Conservation (phyloP, 1,140 invertebrate species). For the Drosophila bocqueti region DNA sequence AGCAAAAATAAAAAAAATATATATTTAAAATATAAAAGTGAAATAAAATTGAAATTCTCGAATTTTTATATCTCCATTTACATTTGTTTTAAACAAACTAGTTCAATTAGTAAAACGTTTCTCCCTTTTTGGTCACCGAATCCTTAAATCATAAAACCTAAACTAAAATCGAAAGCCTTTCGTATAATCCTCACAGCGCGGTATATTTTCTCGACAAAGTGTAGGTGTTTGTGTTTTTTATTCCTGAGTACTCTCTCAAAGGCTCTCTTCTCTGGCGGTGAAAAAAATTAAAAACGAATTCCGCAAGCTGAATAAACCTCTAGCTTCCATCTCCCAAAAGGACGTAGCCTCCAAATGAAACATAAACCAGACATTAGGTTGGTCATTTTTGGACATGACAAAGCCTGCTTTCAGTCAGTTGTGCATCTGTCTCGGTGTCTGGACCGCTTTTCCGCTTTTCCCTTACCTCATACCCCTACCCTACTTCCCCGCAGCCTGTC, state of each 20-base stretch:
- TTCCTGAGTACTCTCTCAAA: background rate
- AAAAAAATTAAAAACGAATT: background rate
- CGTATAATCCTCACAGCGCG: background rate
- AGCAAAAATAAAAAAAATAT: too few relatives aligned
- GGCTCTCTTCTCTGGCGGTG: background rate
- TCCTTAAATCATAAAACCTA: background rate
- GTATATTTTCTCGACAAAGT: background rate
- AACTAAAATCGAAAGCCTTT: background rate
- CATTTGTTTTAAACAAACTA: too few relatives aligned
- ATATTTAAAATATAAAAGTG: too few relatives aligned
- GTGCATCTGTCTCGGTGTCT: constrained; percentile 22
- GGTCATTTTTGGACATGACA: constrained; percentile 37
- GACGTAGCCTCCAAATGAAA: constrained; percentile 3
- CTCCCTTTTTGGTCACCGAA: background rate
- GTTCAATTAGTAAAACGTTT: background rate
- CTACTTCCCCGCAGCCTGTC: constrained; percentile 8
- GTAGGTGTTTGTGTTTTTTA: background rate
- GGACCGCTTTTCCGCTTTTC: constrained; percentile 6
- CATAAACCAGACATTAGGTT: constrained; percentile 24
- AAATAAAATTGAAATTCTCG: background rate
- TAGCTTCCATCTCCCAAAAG: background rate
- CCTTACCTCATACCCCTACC: background rate
- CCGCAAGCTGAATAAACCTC: background rate
- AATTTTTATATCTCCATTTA: too few relatives aligned
- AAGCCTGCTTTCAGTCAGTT: constrained; percentile 23